Evolutionary conservation across 2,888 invertebrate species (phyloP), one percentile per base, ranked within the genome.

Genomic region (Hipparchia semele): DNA sequence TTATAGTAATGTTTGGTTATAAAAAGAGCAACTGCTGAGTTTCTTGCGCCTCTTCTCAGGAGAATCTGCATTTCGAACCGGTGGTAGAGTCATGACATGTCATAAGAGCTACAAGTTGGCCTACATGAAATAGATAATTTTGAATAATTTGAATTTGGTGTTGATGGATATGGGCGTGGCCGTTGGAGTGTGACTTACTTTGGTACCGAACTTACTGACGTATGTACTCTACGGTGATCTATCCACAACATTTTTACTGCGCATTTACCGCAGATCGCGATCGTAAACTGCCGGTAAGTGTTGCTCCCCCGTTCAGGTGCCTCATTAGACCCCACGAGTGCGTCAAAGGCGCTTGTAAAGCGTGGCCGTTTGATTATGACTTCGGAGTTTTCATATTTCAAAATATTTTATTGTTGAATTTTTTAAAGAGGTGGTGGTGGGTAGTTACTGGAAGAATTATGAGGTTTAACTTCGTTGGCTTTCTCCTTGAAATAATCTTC

Each of bases 281-380:
- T 83, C 83, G 81, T 83, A 83, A 84, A 83, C 81, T 77, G 78
- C 71, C 76, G 78, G 79, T 80, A 83, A 84, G 83, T 83, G 83
- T 83, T 77, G 80, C 81, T 76, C 75, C 75, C 75, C 77, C 70
- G 82, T 83, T 80, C 85, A 84, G 87, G 84, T 84, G 85, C 83
- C 88, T 90, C 90, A 88, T 89, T 89, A 90, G 85, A 79, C 82
- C 79, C 80, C 77, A 80, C 87, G 81, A 86, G 88, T 89, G 87
- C 86, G 82, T 88, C 87, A 88, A 89, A 89, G 87, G 83, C 79
- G 77, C 77, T 80, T 77, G 76, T 77, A 71, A 65, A 73, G 73
- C 74, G 70, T 74, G 78, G 75, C 76, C 80, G 82, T 83, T 81
- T 82, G 83, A 82, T 82, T 82, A 79, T 79, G 68, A 59, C 61